These are phyloP conservation scores for Tipula vernalis DNA, from an alignment of 2,888 invertebrate species.

Conservation along the genomic window DNA sequence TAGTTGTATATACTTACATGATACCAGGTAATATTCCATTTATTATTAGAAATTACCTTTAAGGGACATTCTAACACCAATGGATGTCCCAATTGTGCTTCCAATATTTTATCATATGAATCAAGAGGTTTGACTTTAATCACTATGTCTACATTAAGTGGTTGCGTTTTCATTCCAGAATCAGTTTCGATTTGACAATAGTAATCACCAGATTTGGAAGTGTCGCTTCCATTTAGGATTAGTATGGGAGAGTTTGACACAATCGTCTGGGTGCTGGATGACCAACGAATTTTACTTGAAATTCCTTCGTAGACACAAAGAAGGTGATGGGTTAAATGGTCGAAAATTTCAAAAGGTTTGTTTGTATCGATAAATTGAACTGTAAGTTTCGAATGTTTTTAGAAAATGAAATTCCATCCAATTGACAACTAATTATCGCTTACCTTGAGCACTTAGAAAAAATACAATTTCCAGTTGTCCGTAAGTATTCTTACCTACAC, in stretches of 20 bases:
- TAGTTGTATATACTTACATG: not conserved
- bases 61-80: not conserved
- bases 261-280: not conserved
- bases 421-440: not conserved
- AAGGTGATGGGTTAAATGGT: not conserved
- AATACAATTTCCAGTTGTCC: not conserved
- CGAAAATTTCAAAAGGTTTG: not conserved
- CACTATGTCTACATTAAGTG: not conserved
- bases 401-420: not conserved
- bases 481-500: not conserved
- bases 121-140: not conserved
- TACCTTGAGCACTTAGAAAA: not conserved
- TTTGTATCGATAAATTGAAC: not conserved
- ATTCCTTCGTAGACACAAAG: not conserved
- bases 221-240: not conserved
- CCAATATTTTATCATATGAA: not conserved
- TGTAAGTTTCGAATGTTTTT: not conserved
- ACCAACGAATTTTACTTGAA: not conserved
- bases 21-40: not conserved
- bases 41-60: not conserved
- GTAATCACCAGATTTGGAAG: not conserved
- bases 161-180: not conserved
- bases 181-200: not conserved
- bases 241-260: not conserved
- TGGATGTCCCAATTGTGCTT: not conserved